Evolutionary conservation across 1,140 invertebrate genomes (phyloP).

Genomic region (Cheumatopsyche charites): DNA sequence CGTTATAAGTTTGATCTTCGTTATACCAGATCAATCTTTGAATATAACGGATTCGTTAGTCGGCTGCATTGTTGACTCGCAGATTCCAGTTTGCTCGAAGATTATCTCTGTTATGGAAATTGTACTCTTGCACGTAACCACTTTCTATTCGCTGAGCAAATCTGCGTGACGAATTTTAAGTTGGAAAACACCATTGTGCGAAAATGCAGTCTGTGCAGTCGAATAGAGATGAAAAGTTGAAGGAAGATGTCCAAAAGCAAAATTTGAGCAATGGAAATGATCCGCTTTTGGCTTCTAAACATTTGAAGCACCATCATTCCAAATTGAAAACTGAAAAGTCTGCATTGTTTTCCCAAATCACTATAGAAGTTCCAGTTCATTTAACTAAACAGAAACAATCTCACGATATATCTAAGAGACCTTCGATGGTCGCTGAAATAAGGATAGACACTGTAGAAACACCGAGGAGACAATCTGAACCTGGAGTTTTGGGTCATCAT

Average conservation of each 20-base stretch:
- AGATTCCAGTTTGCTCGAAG: not conserved
- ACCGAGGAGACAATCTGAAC: slow-evolving; percentile 41
- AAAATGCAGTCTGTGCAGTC: slow-evolving; percentile 7
- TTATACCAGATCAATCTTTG: too few relatives aligned
- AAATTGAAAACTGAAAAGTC: slow-evolving; percentile 19
- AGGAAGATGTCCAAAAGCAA: slow-evolving; percentile 5
- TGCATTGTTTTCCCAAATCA: slow-evolving; percentile 29
- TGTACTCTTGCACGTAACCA: not conserved
- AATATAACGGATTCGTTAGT: not conserved
- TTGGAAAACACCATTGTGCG: not conserved
- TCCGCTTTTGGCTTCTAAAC: not conserved
- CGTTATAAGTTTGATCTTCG: too few relatives aligned
- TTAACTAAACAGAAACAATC: slow-evolving; percentile 4
- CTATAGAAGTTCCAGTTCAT: slow-evolving; percentile 32
- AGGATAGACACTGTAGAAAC: slow-evolving; percentile 37
- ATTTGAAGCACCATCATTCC: slow-evolving; percentile 5
- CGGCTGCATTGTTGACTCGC: not conserved
- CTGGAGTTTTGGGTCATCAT: slow-evolving; percentile 21
- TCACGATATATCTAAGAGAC: slow-evolving; percentile 16
- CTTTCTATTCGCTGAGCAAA: slow-evolving; percentile 31
- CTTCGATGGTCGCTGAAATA: slow-evolving; percentile 34
- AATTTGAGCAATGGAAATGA: slow-evolving; percentile 8
- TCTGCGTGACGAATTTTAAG: slow-evolving; percentile 1
- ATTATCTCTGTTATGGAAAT: not conserved
- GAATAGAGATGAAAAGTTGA: not conserved